Evolutionary conservation across 2,797 vertebrate genomes (phyloP), one percentile per base, ranked within the genome.

Genomic region (Loriculus beryllinus): DNA sequence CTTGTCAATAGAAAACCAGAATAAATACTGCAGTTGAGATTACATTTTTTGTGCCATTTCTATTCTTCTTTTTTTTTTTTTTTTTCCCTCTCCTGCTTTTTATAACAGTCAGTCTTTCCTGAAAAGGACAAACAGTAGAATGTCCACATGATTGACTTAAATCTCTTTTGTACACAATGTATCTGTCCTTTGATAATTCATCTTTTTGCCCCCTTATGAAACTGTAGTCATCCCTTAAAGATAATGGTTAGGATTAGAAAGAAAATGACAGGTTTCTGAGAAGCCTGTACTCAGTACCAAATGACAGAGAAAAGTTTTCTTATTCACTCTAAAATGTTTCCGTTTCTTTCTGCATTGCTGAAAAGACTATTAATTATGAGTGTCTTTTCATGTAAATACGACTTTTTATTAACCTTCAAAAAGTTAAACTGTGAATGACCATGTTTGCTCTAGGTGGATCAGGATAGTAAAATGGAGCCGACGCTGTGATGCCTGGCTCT

Each of bases 191-290:
- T 35, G 42, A 93, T 90, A 94, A 92, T 95, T 95, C 35, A 84
- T 87, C 84, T 88, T 56, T 88, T 96, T 94, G 82, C 18, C 43
- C 57, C 62, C 63, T 45, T 70, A 72, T 93, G 63, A 84, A 96
- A 91, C 68, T 85, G 60, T 70, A 77, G 71, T 91, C 84, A 93
- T 74, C 47, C 43, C 62, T 82, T 92, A 67, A 93, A 91, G 40
- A 54, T 48, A 76, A 33, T 49, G 33, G 31, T 59, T 29, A 57
- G 29, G 6, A 33, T 42, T 83, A 79, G 76, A 92, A 85, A 42
- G 48, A 93, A 25, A 47, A 5, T 12, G 18, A 49, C 10, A 14
- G 8, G 10, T 84, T 86, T 69, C 37, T 52, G 48, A 74, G 74
- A 87, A 95, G 13, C 51, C 47, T 63, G 25, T 6, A 2, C 62